Conservation (phyloP, 2,888 invertebrate species). For the Campaea margaritaria region DNA sequence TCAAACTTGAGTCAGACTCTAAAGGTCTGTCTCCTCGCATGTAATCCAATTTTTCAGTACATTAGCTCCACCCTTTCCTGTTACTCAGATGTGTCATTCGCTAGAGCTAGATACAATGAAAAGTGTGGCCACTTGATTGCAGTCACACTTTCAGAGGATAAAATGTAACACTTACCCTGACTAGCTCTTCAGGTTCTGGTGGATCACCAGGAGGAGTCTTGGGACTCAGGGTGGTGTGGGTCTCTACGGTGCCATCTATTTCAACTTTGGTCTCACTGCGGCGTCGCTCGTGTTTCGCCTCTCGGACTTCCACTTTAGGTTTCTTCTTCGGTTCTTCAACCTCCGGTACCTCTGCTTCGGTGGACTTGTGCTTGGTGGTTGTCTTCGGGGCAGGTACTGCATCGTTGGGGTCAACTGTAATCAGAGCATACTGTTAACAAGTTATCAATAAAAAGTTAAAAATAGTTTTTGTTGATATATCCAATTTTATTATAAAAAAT, state of each 20-base stretch:
- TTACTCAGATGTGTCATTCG: too few species aligned
- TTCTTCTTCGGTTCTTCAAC: constrained; percentile 65
- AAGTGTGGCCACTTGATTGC: too few species aligned
- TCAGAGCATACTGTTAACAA: not conserved
- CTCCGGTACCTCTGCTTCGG: constrained; percentile 64
- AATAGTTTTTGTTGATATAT: too few species aligned
- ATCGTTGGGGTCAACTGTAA: constrained; percentile 76
- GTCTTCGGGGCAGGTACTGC: constrained; percentile 59
- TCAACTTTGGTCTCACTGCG: constrained; percentile 82
- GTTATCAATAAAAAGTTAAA: constrained; percentile 1
- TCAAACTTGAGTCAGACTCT: too few species aligned
- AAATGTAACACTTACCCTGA: constrained; percentile 85
- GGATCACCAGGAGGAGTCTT: constrained; percentile 93
- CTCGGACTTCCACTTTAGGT: constrained; percentile 67
- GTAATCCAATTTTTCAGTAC: too few species aligned
- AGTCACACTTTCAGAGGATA: not conserved
- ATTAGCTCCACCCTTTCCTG: too few species aligned
- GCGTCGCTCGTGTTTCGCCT: constrained; percentile 65
- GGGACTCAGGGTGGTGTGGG: constrained; percentile 91
- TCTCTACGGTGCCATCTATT: constrained; percentile 90
- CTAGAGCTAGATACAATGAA: too few species aligned
- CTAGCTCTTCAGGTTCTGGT: constrained; percentile 96
- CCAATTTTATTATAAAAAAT: too few species aligned
- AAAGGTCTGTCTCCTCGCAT: too few species aligned
- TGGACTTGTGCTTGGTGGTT: constrained; percentile 66